Percentiles rank a stretch among this genome's conserved stretches.
These are phyloP conservation scores for Synodontis membranacea DNA, from an alignment of 2,113 vertebrate genomes.

Conservation along the genomic window DNA sequence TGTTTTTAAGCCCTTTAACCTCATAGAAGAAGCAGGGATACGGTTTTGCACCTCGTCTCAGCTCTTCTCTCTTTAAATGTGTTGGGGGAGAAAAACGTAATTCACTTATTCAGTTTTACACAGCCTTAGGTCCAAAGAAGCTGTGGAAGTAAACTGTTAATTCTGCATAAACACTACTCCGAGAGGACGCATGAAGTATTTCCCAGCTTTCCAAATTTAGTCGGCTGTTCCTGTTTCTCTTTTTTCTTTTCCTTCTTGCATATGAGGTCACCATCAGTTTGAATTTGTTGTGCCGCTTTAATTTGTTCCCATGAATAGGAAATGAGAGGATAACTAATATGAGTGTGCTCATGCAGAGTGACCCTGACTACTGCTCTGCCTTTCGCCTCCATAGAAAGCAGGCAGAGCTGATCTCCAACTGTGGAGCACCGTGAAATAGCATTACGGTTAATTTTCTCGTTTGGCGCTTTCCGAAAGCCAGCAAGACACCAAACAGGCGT, in stretches of 20 bases:
- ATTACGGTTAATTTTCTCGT: constrained; percentile 55
- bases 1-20: constrained; percentile 46
- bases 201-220: constrained; percentile 1
- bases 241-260: background rate
- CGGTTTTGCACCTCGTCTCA: constrained; percentile 32
- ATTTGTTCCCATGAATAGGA: constrained; percentile 37
- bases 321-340: constrained; percentile 52
- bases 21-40: constrained; percentile 24
- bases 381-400: constrained; percentile 39
- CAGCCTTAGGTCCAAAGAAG: constrained; percentile 2
- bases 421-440: constrained; percentile 50
- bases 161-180: constrained; percentile 23
- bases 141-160: constrained; percentile 29
- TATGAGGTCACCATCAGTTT: constrained; percentile 39
- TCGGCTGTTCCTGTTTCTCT: background rate
- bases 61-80: constrained; percentile 31
- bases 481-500: constrained; percentile 49
- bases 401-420: constrained; percentile 50
- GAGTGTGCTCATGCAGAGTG: constrained; percentile 45
- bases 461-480: constrained; percentile 50
- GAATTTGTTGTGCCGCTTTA: constrained; percentile 29
- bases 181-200: background rate
- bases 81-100: constrained; percentile 3
- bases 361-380: constrained; percentile 40
- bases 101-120: constrained; percentile 9